Evolutionary conservation across 2,888 invertebrate genomes (phyloP), one percentile per base, ranked within the genome.

Genomic region (Melieria omissa): DNA sequence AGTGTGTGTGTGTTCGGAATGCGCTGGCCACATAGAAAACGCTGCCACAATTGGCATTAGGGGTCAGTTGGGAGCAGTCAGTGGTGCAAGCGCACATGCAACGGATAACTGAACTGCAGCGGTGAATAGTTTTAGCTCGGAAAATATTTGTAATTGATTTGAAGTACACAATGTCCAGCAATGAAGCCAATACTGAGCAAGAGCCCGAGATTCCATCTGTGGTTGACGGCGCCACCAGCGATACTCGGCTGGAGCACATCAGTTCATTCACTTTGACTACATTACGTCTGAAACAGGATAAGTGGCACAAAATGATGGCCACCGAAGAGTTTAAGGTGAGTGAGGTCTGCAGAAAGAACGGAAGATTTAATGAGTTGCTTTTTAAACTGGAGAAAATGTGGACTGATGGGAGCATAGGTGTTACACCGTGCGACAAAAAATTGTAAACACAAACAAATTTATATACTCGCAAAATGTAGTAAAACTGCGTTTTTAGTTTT

Each of bases 221-320:
- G 29, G 29, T 29, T 29, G 29, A 29, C 29, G 29, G 29, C 2
- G 29, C 3, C 29, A 29, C 70, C 66, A 82, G 74, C 64, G 96
- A 97, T 87, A 88, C 89, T 65, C 90, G 96, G 42, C 87, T 96
- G 73, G 93, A 94, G 78, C 96, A 93, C 85, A 89, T 98, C 70
- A 90, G 92, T 68, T 92, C 92, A 82, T 95, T 92, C 83, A 86
- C 95, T 54, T 86, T 91, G 42, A 92, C 91, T 83, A 89, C 93
- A 8, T 90, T 95, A 78, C 93, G 93, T 83, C 88, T 95, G 75
- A 97, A 96, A 87, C 87, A 91, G 71, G 97, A 97, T 75, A 95
- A 93, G 89, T 98, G 96, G 95, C 85, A 88, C 64, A 96, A 95
- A 88, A 93, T 97, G 91, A 91, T 95, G 76, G 88, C 89, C 57